phyloP scores from a whole-genome alignment of 2,888 invertebrate species.

The Azorinus chamasolen region DNA sequence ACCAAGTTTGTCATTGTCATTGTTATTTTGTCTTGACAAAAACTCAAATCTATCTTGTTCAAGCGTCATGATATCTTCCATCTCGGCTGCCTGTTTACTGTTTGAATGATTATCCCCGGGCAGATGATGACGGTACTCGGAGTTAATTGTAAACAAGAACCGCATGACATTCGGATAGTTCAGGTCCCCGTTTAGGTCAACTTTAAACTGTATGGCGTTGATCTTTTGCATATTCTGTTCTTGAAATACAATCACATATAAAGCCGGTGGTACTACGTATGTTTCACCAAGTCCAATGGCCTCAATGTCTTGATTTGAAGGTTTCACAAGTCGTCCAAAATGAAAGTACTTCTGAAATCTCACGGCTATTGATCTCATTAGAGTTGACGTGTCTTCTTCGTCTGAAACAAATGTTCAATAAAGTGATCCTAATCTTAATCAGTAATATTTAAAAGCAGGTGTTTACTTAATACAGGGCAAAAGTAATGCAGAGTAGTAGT shows the following conservation, averaged over 20 bases:
- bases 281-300: conserved; percentile 63
- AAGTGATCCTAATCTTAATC: not conserved
- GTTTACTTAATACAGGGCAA: too few relatives aligned
- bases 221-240: conserved; percentile 52
- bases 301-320: conserved; percentile 64
- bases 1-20: too few relatives aligned
- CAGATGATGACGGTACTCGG: conserved; percentile 67
- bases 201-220: conserved; percentile 69
- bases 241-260: conserved; percentile 67
- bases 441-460: too few relatives aligned
- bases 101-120: conserved; percentile 68
- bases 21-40: too few relatives aligned
- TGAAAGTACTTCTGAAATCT: conserved; percentile 73
- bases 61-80: conserved; percentile 71
- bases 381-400: conserved; percentile 59
- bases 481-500: too few relatives aligned
- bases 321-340: conserved; percentile 69
- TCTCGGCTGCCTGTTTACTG: conserved; percentile 67
- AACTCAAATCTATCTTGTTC: conserved; percentile 57
- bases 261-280: conserved; percentile 60
- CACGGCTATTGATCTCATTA: conserved; percentile 68
- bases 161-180: conserved; percentile 72
- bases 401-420: conserved; percentile 61
- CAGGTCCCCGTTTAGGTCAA: conserved; percentile 58
- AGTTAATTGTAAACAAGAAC: conserved; percentile 72